Percentiles rank a stretch among this genome's conserved stretches.
Evolutionary conservation across 2,113 vertebrate genomes (phyloP).

Genomic region (Oryzias celebensis): DNA sequence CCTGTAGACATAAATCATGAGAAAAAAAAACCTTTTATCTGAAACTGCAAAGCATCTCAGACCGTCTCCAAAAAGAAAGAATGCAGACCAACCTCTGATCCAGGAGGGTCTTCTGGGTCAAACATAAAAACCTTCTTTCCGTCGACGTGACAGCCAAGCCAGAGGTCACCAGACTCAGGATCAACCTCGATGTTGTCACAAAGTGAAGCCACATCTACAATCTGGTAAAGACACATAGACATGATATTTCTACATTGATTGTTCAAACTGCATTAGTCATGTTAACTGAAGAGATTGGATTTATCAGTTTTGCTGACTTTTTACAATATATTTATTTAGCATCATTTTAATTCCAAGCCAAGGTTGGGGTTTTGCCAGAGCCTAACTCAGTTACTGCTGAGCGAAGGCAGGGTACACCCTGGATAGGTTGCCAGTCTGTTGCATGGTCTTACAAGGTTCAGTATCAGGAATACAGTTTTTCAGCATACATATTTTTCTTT

Average conservation of each 20-base stretch:
- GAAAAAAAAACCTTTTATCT: neutral
- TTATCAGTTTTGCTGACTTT: too few species aligned
- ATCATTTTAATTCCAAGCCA: too few species aligned
- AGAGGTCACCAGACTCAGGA: conserved; percentile 84
- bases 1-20: conserved; percentile 41
- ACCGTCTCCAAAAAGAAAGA: neutral
- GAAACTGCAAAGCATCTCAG: neutral
- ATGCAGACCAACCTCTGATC: conserved; percentile 85
- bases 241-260: neutral
- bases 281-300: too few species aligned
- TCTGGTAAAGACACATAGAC: conserved; percentile 62
- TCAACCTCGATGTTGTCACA: conserved; percentile 88
- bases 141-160: conserved; percentile 87
- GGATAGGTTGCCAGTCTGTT: too few species aligned
- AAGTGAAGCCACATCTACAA: conserved; percentile 77
- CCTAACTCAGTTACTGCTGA: too few species aligned
- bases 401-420: too few species aligned
- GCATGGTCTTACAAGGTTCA: too few species aligned
- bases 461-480: too few species aligned
- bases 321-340: too few species aligned
- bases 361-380: too few species aligned
- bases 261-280: too few species aligned
- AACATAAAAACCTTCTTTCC: conserved; percentile 68
- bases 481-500: too few species aligned
- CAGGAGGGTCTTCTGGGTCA: conserved; percentile 80